Evolutionary conservation across 2,113 vertebrate species (phyloP).

Genomic region (Alouatta palliata): DNA sequence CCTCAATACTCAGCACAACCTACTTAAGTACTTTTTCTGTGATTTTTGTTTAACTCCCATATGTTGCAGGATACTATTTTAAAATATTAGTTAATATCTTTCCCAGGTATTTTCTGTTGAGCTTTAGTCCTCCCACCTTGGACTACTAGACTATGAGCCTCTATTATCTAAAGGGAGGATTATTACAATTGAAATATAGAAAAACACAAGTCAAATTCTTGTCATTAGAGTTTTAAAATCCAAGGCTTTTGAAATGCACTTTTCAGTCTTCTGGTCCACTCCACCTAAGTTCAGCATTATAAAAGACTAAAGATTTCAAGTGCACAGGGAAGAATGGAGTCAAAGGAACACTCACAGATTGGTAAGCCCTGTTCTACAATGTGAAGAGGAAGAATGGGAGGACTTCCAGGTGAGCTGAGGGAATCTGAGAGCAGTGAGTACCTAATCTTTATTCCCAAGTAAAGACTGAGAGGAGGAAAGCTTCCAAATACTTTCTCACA

Average conservation of each 20-base stretch:
- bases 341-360: too few relatives aligned
- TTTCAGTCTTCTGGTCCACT: neutral
- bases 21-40: neutral
- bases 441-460: neutral
- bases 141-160: neutral
- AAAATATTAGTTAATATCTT: neutral
- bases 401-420: neutral
- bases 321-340: neutral
- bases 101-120: neutral
- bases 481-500: neutral
- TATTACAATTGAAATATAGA: neutral
- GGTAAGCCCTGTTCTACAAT: neutral
- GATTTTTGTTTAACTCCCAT: neutral
- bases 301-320: neutral
- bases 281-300: neutral
- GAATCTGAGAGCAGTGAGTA: neutral
- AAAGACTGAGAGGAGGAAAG: neutral
- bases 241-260: neutral
- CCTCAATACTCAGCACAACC: neutral
- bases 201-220: neutral
- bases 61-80: neutral
- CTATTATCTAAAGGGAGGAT: neutral
- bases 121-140: neutral
- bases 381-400: neutral
- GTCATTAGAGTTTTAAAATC: neutral